Percentiles rank a stretch among this genome's conserved stretches.
These are phyloP conservation scores for Ceyx melanurus DNA, from an alignment of 2,113 vertebrate genomes.

Conservation along the genomic window DNA sequence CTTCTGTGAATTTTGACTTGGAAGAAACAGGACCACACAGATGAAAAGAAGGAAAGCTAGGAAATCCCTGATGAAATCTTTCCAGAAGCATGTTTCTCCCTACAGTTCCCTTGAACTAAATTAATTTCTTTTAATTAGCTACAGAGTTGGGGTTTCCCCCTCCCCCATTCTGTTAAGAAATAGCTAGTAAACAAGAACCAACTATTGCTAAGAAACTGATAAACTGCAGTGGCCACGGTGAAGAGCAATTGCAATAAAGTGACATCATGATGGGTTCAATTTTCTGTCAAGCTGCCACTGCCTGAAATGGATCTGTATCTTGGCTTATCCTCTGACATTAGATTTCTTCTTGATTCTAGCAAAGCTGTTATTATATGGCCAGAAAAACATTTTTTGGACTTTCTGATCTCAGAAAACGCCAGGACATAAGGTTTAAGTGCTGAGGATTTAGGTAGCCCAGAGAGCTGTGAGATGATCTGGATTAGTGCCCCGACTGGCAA, in stretches of 20 bases:
- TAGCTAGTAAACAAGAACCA: background rate
- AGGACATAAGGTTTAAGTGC: constrained; percentile 28
- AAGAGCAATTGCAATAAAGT: background rate
- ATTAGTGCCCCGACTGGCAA: background rate
- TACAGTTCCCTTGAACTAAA: background rate
- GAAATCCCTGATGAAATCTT: background rate
- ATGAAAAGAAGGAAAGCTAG: background rate
- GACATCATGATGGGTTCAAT: background rate
- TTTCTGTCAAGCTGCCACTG: background rate
- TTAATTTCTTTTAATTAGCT: background rate
- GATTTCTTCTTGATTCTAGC: background rate
- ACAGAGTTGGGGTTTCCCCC: background rate
- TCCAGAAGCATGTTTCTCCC: background rate
- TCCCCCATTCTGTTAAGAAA: background rate
- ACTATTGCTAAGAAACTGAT: background rate
- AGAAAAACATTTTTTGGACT: background rate
- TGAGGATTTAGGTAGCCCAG: constrained; percentile 35
- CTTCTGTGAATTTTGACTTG: background rate
- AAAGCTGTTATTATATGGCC: background rate
- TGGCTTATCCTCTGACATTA: background rate
- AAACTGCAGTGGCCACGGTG: background rate
- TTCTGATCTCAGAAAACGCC: background rate
- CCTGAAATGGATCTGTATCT: background rate
- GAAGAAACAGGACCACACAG: background rate
- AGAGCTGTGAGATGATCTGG: constrained; percentile 36